Evolutionary conservation across 2,113 vertebrate species (phyloP).

Genomic region (Caretta caretta): DNA sequence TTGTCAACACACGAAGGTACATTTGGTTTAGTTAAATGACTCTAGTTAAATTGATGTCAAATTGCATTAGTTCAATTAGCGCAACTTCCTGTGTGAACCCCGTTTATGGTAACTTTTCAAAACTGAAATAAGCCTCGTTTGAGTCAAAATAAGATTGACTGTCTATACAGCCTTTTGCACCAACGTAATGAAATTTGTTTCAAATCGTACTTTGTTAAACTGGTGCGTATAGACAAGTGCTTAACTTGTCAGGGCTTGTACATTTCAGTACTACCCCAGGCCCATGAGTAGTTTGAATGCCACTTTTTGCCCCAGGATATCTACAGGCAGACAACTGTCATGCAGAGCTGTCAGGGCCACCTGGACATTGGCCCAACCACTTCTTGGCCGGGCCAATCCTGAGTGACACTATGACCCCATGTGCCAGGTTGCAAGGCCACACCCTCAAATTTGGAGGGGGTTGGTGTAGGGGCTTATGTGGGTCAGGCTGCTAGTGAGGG

Average conservation of each 20-base stretch:
- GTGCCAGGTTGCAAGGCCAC: no score
- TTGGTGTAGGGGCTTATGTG: no score
- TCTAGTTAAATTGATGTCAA: not conserved
- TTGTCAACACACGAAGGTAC: constrained; percentile 28
- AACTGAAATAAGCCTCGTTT: not conserved
- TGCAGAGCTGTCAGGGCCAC: no score
- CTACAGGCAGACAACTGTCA: no score
- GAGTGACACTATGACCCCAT: no score
- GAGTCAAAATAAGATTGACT: not conserved
- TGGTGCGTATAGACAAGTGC: not conserved
- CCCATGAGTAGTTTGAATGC: no score
- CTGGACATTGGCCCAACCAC: no score
- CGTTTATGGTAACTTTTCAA: not conserved
- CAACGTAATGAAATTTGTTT: not conserved
- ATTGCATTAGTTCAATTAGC: not conserved
- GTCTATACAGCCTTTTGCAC: fast-evolving
- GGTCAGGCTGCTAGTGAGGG: not conserved
- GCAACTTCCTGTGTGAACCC: fast-evolving
- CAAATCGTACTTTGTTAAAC: not conserved
- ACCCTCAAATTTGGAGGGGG: no score
- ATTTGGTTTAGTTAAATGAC: not conserved
- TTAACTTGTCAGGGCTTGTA: not conserved
- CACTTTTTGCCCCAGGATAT: no score
- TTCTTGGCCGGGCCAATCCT: no score
- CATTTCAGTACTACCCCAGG: not conserved